A percentile compares a stretch with the other conserved stretches of the same genome.
Conservation (phyloP, 1,140 invertebrate genomes). For the Trichonephila inaurata region DNA sequence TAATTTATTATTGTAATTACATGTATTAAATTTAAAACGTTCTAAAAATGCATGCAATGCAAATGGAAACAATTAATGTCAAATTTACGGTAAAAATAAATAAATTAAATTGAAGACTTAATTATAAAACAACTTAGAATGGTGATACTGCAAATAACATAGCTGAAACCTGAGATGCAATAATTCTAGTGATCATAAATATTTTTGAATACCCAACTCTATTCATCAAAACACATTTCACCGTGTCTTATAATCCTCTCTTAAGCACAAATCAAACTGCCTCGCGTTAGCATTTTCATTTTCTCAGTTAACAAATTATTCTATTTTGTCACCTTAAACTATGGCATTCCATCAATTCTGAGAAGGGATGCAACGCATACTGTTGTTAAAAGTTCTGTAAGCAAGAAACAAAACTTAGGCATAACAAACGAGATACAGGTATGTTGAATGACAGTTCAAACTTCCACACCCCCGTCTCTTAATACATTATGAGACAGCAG, state of each 20-base stretch:
- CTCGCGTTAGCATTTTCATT: neutral
- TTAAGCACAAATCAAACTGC: neutral
- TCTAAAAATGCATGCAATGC: no score
- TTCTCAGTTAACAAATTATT: slow-evolving; percentile 24
- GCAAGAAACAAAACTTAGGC: neutral
- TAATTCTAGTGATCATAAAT: no score
- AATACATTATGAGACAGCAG: slow-evolving; percentile 26
- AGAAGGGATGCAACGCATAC: neutral
- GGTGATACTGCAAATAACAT: no score
- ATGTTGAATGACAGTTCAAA: neutral
- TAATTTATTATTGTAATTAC: no score
- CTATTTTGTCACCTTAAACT: slow-evolving; percentile 26
- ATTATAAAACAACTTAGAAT: no score
- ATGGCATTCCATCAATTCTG: slow-evolving; percentile 1
- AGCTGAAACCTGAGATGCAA: no score
- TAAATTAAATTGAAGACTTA: no score
- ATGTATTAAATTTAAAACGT: no score
- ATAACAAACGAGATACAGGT: neutral
- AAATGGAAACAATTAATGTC: no score
- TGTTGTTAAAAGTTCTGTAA: neutral
- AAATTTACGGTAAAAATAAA: no score
- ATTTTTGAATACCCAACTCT: neutral
- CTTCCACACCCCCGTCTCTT: neutral
- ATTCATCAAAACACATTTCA: neutral
- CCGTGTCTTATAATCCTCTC: neutral